Evolutionary conservation across 2,113 vertebrate species (phyloP).

Genomic region (Chinchilla lanigera): DNA sequence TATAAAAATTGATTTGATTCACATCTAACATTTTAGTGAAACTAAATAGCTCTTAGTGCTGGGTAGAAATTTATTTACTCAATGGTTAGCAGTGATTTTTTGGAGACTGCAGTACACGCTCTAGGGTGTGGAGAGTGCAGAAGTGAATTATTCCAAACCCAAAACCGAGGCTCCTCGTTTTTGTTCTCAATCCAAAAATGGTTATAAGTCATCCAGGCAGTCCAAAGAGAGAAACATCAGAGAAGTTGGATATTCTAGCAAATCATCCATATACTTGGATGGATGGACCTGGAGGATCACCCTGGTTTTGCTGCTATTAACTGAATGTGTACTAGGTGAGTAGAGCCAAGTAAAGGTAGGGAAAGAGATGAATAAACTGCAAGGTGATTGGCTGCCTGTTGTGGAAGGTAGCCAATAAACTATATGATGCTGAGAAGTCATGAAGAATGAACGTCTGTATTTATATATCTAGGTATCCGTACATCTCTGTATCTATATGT

Average conservation of each 20-base stretch:
- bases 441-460: neutral
- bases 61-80: neutral
- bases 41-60: neutral
- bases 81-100: neutral
- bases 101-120: rapidly evolving
- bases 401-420: rapidly evolving
- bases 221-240: no score
- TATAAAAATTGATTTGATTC: neutral
- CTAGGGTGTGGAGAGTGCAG: rapidly evolving
- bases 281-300: neutral
- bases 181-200: neutral
- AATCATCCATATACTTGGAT: rapidly evolving
- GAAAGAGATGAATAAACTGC: rapidly evolving
- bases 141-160: rapidly evolving
- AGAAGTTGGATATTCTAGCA: rapidly evolving
- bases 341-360: rapidly evolving
- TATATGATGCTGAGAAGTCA: rapidly evolving
- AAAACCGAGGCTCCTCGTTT: rapidly evolving
- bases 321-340: rapidly evolving
- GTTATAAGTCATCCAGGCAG: rapidly evolving
- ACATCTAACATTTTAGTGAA: neutral
- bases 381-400: rapidly evolving
- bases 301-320: rapidly evolving
- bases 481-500: neutral
- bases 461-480: neutral